Percentiles rank a stretch among this genome's conserved stretches.
Evolutionary conservation across 2,113 vertebrate genomes (phyloP).

Genomic region (Melanotaenia duboulayi): DNA sequence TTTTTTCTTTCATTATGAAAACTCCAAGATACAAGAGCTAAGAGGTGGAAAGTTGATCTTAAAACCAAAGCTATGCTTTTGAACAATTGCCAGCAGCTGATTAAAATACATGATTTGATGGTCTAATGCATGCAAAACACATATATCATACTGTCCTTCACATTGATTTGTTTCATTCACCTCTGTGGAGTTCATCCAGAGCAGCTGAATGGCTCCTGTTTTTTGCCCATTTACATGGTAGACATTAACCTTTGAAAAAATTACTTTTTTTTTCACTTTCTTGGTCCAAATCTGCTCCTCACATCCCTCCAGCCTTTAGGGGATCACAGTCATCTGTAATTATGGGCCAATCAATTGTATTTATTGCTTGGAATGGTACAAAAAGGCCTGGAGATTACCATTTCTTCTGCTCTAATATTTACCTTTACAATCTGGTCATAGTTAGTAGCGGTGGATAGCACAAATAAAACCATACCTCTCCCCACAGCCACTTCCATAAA

Average conservation of each 20-base stretch:
- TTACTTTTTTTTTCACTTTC: constrained; percentile 38
- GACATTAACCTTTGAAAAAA: constrained; percentile 43
- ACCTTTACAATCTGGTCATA: constrained; percentile 31
- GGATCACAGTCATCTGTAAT: constrained; percentile 34
- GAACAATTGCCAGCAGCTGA: not conserved
- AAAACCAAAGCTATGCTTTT: not conserved
- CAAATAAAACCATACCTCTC: constrained; percentile 28
- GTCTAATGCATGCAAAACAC: constrained; percentile 20
- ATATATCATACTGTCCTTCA: not conserved
- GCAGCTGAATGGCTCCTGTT: constrained; percentile 26
- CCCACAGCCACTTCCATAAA: constrained; percentile 35
- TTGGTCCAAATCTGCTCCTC: constrained; percentile 17
- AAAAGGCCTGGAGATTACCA: constrained; percentile 17
- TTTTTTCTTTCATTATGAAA: not conserved
- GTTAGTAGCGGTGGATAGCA: constrained; percentile 23
- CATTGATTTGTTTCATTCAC: constrained; percentile 3
- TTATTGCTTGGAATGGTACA: constrained; percentile 44
- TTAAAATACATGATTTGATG: constrained; percentile 26
- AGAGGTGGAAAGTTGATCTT: not conserved
- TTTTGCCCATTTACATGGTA: not conserved
- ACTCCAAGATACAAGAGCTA: not conserved
- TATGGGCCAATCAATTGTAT: constrained; percentile 55
- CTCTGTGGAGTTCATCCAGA: constrained; percentile 11
- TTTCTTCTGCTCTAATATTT: constrained; percentile 5
- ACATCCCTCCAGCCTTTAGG: constrained; percentile 30